Evolutionary conservation across 2,888 invertebrate species (phyloP), one percentile per base, ranked within the genome.

Genomic region (Agonopterix heracliana): DNA sequence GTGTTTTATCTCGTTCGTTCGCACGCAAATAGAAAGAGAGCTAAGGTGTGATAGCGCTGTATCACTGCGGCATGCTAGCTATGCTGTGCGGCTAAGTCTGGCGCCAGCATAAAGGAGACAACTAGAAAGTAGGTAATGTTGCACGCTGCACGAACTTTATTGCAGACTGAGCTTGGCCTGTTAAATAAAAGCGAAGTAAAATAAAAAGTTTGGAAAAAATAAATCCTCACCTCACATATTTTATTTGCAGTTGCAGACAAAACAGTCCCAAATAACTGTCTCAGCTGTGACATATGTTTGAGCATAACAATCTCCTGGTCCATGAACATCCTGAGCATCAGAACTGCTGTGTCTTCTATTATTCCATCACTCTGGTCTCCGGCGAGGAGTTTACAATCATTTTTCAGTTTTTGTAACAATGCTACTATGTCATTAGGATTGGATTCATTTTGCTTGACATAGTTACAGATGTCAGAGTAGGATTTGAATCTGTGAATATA

Each of bases 261-360:
- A 26, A 91, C 86, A 41, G 82, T 78, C 0, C 93, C 93, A 72
- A 93, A 92, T 58, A 89, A 87, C 49, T 90, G 86, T 50, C 90
- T 86, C 10, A 95, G 68, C 47, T 90, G 78, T 2, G 88, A 79
- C 2, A 89, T 70, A 65, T 92, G 91, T 56, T 90, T 90, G 40
- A 90, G 79, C 68, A 90, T 89, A 8, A 93, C 83, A 47, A 90
- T 78, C 46, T 89, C 89, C 49, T 91, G 89, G 46, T 91, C 89
- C 1, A 93, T 73, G 61, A 94, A 91, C 67, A 93, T 76, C 59
- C 90, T 81, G 2, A 94, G 77, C 0, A 91, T 76, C 60, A 90
- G 89, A 0, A 93, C 78, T 0, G 91, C 73, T 1, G 93, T 90
- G 72, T 93, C 93, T 60, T 93, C 91, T 8, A 92, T 81, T 7